Conservation (phyloP, 2,113 vertebrate species). For the Coregonus clupeaformis region DNA sequence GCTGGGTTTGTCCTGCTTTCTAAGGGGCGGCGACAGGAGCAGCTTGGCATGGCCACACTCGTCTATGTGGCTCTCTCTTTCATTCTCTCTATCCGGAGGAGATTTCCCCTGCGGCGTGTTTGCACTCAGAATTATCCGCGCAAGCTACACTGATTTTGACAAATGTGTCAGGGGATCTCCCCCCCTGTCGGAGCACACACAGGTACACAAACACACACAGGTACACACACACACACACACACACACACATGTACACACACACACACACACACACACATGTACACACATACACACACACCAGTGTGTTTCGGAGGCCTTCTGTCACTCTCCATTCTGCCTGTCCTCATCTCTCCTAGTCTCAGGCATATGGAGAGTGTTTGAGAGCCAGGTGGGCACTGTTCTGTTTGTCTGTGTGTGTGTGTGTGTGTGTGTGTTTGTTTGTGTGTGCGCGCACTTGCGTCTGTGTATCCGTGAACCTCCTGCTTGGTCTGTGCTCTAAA, state of each 20-base stretch:
- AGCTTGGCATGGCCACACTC: background rate
- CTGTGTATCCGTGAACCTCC: background rate
- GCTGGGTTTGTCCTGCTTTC: background rate
- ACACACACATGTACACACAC: background rate
- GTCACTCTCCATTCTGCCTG: background rate
- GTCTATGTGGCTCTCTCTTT: background rate
- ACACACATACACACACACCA: background rate
- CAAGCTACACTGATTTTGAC: slow-evolving; percentile 57
- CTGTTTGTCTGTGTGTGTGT: background rate
- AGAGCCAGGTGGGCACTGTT: too few relatives aligned
- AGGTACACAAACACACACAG: background rate
- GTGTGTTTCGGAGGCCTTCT: background rate
- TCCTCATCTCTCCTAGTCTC: background rate
- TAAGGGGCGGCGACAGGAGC: background rate
- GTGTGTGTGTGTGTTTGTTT: background rate
- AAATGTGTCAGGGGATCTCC: slow-evolving; percentile 48
- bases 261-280: background rate
- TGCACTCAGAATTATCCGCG: slow-evolving; percentile 57
- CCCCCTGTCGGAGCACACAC: background rate
- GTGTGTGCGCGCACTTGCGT: slow-evolving; percentile 1
- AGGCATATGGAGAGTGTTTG: too few relatives aligned
- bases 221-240: background rate
- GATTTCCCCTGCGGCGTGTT: slow-evolving; percentile 44
- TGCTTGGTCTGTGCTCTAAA: background rate
- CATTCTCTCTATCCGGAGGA: background rate